phyloP scores from a whole-genome alignment of 2,113 vertebrate genomes.

The Boleophthalmus pectinirostris region DNA sequence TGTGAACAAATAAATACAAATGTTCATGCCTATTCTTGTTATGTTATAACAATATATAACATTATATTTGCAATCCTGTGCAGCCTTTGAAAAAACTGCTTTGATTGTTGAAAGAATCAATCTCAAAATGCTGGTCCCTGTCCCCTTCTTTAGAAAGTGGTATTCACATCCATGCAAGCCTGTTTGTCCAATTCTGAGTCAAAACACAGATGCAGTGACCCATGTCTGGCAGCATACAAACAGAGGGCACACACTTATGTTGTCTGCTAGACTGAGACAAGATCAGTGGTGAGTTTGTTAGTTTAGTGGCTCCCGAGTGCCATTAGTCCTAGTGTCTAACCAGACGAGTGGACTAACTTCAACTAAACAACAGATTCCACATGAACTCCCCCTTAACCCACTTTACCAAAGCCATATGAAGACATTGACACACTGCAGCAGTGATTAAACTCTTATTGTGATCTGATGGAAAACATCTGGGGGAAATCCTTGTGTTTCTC shows the following conservation, averaged over 20 bases:
- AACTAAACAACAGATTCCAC: constrained; percentile 33
- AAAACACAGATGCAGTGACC: constrained; percentile 72
- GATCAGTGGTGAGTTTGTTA: constrained; percentile 63
- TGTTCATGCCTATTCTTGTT: neutral
- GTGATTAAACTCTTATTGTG: constrained; percentile 17
- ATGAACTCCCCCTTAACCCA: constrained; percentile 22
- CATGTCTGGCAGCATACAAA: constrained; percentile 69
- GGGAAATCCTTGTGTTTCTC: constrained; percentile 34
- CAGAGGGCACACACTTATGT: constrained; percentile 48
- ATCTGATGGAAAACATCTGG: constrained; percentile 33
- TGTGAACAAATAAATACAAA: neutral
- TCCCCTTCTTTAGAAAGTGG: constrained; percentile 30
- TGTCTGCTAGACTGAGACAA: constrained; percentile 54
- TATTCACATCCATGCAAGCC: constrained; percentile 35
- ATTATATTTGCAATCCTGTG: neutral
- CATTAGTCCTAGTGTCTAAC: constrained; percentile 54
- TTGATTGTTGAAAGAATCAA: constrained; percentile 1
- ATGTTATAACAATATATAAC: too few relatives aligned
- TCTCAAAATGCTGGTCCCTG: constrained; percentile 34
- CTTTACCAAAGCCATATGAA: constrained; percentile 3
- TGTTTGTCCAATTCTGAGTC: constrained; percentile 56
- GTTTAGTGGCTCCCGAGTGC: constrained; percentile 67
- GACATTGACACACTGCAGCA: constrained; percentile 20
- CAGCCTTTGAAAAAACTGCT: neutral
- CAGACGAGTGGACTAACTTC: constrained; percentile 30